Evolutionary conservation across 2,888 invertebrate genomes (phyloP), one percentile per base, ranked within the genome.

Genomic region (Pristionchus maxplancki): DNA sequence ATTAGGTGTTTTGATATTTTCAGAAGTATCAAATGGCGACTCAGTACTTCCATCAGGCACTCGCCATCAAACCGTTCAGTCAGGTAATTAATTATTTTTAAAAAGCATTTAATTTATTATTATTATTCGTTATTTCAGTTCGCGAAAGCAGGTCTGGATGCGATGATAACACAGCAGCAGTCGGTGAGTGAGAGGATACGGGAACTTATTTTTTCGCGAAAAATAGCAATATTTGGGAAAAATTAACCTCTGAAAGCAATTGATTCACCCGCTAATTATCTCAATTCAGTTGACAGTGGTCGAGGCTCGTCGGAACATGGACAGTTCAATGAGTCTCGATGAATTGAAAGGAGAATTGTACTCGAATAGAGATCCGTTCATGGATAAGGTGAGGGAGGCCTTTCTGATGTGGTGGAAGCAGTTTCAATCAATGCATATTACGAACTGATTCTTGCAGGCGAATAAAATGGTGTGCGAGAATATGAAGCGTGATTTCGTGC

Each of bases 11-110:
- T 50, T 88, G 31, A 28, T 44, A 17, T 71, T n/a, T 89, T 40
- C 86, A 89, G 82, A 89, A 83, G 40, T 28, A 82, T 17, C 44
- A 87, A 3, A 71, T 50, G 40, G 90, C 91, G 2, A 89, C 89
- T 5, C 89, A 91, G 34, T 90, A 88, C 64, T 89, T 91, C 85
- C 91, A 92, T 37, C 78, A 90, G 88, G 92, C 92, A 13, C 89
- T 92, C 17, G 89, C 91, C 0, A 90, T 92, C 71, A 90, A 91
- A 62, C 92, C 91, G 15, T 91, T 90, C 88, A 90, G 91, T 87
- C 89, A 89, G 84, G 90, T 90, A 37, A 58, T 28, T 20, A 50
- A 20, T 71, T 28, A 31, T 28, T 34, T 71, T n/a, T 17, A 71
- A n/a, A 15, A 28, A 20, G 37, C n/a, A n/a, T 8, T n/a, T 15